Conservation (phyloP, 1,140 invertebrate species). For the Anastrepha ludens region DNA sequence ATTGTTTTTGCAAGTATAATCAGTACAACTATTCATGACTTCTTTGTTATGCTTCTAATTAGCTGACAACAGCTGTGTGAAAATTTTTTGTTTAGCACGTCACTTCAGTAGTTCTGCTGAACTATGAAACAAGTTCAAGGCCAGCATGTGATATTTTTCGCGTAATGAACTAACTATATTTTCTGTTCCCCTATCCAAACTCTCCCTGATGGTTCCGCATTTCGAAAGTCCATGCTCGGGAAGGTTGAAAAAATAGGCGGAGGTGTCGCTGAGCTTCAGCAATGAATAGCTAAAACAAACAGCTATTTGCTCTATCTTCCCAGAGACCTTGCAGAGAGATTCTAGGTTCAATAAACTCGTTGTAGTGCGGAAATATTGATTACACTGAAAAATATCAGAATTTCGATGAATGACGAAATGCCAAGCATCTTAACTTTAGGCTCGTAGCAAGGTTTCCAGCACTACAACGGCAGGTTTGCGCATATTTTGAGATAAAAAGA, state of each 20-base stretch:
- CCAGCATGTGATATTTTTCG: not conserved
- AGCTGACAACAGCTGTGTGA: not conserved
- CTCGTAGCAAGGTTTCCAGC: too few species aligned
- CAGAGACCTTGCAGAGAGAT: not conserved
- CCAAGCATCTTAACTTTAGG: too few species aligned
- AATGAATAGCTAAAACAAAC: not conserved
- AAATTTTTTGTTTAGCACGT: not conserved
- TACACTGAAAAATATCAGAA: not conserved
- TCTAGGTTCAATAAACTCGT: not conserved
- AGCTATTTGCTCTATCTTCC: not conserved
- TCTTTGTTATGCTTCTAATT: not conserved
- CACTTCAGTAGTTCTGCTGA: not conserved
- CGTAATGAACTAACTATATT: not conserved
- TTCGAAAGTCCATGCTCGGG: not conserved
- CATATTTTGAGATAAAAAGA: too few species aligned
- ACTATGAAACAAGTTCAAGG: conserved; percentile 11
- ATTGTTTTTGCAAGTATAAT: too few species aligned
- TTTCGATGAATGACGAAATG: too few species aligned
- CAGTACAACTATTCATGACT: not conserved
- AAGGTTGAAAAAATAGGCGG: not conserved
- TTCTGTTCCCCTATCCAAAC: conserved; percentile 4
- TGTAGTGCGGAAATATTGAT: not conserved
- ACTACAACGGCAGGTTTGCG: too few species aligned
- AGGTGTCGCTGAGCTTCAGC: not conserved
- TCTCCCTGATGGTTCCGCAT: conserved; percentile 18